These are phyloP conservation scores for Epizoanthus illoricatus DNA, from an alignment of 92 coral and sea anemone species.

Conservation along the genomic window DNA sequence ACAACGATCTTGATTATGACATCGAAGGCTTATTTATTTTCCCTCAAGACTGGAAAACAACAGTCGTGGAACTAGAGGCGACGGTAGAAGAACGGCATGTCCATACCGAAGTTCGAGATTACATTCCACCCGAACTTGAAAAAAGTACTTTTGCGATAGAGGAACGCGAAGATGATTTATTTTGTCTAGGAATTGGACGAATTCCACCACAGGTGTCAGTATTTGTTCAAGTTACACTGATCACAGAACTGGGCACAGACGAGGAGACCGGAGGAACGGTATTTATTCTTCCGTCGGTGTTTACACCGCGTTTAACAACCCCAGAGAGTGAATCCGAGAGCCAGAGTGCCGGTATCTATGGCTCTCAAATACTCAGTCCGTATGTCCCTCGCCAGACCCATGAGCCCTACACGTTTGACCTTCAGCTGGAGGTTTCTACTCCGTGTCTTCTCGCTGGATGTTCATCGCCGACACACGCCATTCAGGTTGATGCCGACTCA, in stretches of 20 bases:
- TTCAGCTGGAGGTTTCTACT: slow-evolving; percentile 80
- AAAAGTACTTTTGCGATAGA: slow-evolving; percentile 67
- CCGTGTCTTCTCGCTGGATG: slow-evolving; percentile 97
- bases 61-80: slow-evolving; percentile 87
- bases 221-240: slow-evolving; percentile 89
- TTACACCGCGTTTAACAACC: slow-evolving; percentile 76
- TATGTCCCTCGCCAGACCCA: slow-evolving; percentile 74
- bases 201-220: slow-evolving; percentile 86
- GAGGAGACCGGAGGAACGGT: slow-evolving; percentile 77
- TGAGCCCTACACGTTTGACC: slow-evolving; percentile 87
- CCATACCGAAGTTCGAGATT: slow-evolving; percentile 65
- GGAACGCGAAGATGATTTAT: slow-evolving; percentile 77
- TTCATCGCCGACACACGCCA: slow-evolving; percentile 91
- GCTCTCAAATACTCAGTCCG: slow-evolving; percentile 74
- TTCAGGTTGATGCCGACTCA: slow-evolving; percentile 95
- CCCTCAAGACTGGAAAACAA: slow-evolving; percentile 88
- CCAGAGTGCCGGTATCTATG: slow-evolving; percentile 48
- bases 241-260: slow-evolving; percentile 82
- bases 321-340: slow-evolving; percentile 46
- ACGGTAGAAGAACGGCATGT: slow-evolving; percentile 85
- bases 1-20: slow-evolving; percentile 81
- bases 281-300: slow-evolving; percentile 87
- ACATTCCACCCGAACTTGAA: slow-evolving; percentile 36
- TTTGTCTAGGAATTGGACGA: slow-evolving; percentile 87
- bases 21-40: slow-evolving; percentile 86